Evolutionary conservation across 2,888 invertebrate genomes (phyloP).

Genomic region (Fragum fragum): DNA sequence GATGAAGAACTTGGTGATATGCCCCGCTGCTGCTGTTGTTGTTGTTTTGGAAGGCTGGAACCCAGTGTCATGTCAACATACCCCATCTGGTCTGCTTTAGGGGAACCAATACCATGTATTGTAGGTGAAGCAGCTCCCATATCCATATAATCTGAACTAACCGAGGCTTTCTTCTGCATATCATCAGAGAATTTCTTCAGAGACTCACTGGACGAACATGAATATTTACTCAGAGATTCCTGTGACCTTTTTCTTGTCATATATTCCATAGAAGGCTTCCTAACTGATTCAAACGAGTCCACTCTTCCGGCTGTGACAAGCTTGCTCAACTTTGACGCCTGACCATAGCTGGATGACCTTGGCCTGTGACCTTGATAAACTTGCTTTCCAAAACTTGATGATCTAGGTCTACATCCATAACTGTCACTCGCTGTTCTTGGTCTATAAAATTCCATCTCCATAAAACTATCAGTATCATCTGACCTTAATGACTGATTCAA

Average conservation of each 20-base stretch:
- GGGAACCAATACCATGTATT: slow-evolving; percentile 47
- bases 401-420: slow-evolving; percentile 79
- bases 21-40: slow-evolving; percentile 56
- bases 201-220: slow-evolving; percentile 81
- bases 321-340: slow-evolving; percentile 72
- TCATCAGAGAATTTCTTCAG: slow-evolving; percentile 73
- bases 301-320: slow-evolving; percentile 62
- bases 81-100: slow-evolving; percentile 55
- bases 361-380: slow-evolving; percentile 78
- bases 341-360: slow-evolving; percentile 83
- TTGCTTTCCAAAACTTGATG: slow-evolving; percentile 81
- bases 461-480: slow-evolving; percentile 84
- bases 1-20: slow-evolving; percentile 69
- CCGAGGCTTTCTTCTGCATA: slow-evolving; percentile 59
- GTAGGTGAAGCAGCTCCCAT: slow-evolving; percentile 75
- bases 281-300: slow-evolving; percentile 74
- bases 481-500: slow-evolving; percentile 77
- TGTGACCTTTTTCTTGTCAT: slow-evolving; percentile 69
- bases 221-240: slow-evolving; percentile 76
- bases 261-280: slow-evolving; percentile 75
- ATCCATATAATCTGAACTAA: slow-evolving; percentile 76
- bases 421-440: slow-evolving; percentile 83
- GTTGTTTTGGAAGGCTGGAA: slow-evolving; percentile 53
- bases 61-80: slow-evolving; percentile 80
- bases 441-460: slow-evolving; percentile 84